Percentiles rank a stretch among this genome's conserved stretches.
Evolutionary conservation across 2,888 invertebrate species (phyloP).

Genomic region (Lasioglossum pauxillum): DNA sequence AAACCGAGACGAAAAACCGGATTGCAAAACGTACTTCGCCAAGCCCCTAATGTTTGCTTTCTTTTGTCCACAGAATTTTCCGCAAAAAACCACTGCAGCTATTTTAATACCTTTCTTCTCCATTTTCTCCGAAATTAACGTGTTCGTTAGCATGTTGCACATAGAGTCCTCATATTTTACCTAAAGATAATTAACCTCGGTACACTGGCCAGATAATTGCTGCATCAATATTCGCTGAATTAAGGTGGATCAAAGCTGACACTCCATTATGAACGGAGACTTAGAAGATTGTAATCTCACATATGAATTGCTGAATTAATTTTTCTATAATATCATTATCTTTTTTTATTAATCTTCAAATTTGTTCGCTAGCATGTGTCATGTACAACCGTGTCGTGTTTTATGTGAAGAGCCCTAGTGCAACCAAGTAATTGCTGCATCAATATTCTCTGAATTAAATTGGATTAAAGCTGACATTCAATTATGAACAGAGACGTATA

Average conservation of each 20-base stretch:
- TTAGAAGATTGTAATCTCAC: background rate
- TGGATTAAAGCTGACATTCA: background rate
- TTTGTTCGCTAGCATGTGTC: too few relatives aligned
- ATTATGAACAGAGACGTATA: background rate
- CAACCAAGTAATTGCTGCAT: background rate
- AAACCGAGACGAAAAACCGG: constrained; percentile 3
- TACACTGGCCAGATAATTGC: background rate
- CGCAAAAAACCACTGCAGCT: background rate
- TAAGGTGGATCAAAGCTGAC: background rate
- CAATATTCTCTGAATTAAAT: background rate
- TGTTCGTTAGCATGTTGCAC: background rate
- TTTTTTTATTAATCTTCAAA: background rate
- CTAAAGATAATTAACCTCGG: background rate
- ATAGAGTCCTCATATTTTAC: background rate
- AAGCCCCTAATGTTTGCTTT: background rate
- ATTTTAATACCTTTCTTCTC: background rate
- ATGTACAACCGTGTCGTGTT: background rate
- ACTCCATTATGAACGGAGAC: background rate
- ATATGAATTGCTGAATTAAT: background rate
- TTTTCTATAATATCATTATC: background rate
- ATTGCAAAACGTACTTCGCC: background rate
- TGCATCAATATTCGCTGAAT: background rate
- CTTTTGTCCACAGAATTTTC: background rate
- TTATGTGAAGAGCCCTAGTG: background rate
- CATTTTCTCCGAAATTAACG: background rate